These are phyloP conservation scores for Corythornis cristatus DNA, from an alignment of 2,113 vertebrate species.

Conservation along the genomic window DNA sequence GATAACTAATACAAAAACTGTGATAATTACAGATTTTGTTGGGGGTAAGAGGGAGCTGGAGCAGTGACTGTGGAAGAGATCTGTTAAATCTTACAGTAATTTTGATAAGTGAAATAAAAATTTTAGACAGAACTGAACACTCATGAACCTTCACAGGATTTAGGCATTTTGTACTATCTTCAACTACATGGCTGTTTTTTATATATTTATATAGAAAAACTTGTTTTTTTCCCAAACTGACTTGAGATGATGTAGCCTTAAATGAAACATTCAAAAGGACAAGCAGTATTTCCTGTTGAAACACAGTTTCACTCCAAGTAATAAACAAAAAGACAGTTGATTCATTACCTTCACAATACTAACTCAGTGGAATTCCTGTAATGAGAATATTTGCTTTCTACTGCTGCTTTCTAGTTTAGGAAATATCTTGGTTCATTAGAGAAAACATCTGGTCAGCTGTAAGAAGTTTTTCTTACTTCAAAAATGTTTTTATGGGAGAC, in stretches of 20 bases:
- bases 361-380: background rate
- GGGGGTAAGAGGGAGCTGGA: background rate
- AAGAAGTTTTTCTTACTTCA: slow-evolving; percentile 30
- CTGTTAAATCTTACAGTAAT: background rate
- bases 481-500: background rate
- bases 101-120: background rate
- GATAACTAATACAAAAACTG: background rate
- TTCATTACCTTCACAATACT: background rate
- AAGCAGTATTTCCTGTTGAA: background rate
- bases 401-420: background rate
- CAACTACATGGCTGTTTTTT: background rate
- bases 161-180: background rate
- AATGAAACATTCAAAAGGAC: background rate
- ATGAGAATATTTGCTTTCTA: background rate
- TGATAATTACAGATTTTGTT: background rate
- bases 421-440: slow-evolving; percentile 11
- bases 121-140: background rate
- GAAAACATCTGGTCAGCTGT: slow-evolving; percentile 21
- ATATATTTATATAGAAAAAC: background rate
- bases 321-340: background rate
- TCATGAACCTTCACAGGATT: background rate
- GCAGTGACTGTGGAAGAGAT: background rate
- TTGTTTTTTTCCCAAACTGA: background rate
- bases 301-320: background rate
- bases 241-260: background rate